A percentile compares a stretch with the other conserved stretches of the same genome.
phyloP scores from a whole-genome alignment of 2,888 invertebrate species.

The Callosobruchus maculatus region DNA sequence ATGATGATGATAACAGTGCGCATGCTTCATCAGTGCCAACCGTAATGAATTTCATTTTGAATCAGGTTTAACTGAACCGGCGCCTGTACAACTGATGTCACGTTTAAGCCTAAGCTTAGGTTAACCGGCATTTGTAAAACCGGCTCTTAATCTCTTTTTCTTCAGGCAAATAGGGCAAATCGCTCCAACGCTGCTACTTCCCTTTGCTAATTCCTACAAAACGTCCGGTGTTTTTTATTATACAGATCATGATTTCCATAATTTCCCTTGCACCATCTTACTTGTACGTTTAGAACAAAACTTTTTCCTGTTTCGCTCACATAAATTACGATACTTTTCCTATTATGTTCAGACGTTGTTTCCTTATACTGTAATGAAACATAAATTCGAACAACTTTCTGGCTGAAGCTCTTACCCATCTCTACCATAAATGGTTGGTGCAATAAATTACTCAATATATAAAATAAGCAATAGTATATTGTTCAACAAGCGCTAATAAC shows the following conservation, averaged over 20 bases:
- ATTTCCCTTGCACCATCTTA: background rate
- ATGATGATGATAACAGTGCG: too few species aligned
- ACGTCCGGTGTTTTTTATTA: background rate
- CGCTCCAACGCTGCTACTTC: too few species aligned
- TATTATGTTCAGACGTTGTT: background rate
- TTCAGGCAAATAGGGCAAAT: too few species aligned
- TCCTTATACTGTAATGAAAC: background rate
- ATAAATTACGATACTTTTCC: background rate
- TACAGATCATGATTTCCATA: background rate
- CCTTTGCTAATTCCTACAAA: too few species aligned
- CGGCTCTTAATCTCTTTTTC: too few species aligned
- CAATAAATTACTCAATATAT: background rate
- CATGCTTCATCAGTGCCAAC: too few species aligned
- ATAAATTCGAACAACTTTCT: background rate
- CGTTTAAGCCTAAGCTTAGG: too few species aligned
- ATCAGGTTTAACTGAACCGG: too few species aligned
- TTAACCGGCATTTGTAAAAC: too few species aligned
- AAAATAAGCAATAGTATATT: background rate
- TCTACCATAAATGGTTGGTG: background rate
- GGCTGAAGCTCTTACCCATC: background rate
- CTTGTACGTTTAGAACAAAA: background rate
- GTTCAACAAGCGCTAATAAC: too few species aligned
- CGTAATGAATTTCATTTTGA: too few species aligned
- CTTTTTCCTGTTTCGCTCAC: background rate
- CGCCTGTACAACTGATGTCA: too few species aligned